Conservation (phyloP, 2,113 vertebrate genomes). For the Cyphomyrus plagiostoma region DNA sequence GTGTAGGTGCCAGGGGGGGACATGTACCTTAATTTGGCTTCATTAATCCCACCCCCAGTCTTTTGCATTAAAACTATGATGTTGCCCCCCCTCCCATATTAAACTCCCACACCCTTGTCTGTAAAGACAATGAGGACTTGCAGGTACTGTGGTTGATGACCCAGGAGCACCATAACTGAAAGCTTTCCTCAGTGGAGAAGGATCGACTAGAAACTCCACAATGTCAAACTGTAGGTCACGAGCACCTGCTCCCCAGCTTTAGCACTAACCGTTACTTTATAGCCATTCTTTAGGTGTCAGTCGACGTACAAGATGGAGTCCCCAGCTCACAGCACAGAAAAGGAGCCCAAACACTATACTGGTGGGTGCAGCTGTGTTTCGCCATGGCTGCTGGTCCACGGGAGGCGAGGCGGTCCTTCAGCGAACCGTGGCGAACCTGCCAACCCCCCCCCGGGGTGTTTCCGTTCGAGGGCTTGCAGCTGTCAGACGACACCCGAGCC, state of each 20-base stretch:
- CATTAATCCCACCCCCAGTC: background rate
- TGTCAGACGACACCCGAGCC: constrained; percentile 21
- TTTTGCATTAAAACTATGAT: background rate
- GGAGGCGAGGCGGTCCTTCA: background rate
- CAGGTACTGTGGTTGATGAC: background rate
- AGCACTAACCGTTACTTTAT: background rate
- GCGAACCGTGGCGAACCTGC: background rate
- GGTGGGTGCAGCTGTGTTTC: background rate
- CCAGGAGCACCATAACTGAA: background rate
- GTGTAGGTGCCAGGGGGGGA: background rate
- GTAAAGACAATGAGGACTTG: background rate
- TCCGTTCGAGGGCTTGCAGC: constrained; percentile 15
- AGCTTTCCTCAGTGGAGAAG: background rate
- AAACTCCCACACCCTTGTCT: background rate
- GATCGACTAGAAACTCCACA: background rate
- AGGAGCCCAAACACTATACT: background rate
- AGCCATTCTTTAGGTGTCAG: background rate
- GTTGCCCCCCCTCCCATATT: background rate
- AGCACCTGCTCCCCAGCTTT: background rate
- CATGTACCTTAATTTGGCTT: background rate
- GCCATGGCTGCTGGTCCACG: background rate
- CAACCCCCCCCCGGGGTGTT: constrained; percentile 15
- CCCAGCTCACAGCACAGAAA: background rate
- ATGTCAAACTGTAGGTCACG: background rate
- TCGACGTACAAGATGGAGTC: background rate